These are phyloP conservation scores for Zaprionus ghesquierei DNA, from an alignment of 1,140 invertebrate genomes.

Conservation along the genomic window DNA sequence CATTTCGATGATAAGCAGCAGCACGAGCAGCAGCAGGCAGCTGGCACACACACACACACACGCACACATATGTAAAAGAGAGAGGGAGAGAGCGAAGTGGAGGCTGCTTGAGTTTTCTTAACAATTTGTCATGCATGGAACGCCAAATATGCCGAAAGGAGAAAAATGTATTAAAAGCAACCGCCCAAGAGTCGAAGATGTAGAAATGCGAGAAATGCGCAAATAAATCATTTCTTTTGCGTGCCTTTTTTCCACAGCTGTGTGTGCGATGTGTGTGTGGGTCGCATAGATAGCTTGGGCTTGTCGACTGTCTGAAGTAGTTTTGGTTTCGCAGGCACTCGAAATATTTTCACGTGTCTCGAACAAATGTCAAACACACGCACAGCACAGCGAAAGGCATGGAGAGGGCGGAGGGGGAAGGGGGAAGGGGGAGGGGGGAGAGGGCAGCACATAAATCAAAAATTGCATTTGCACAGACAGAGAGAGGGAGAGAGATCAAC, in stretches of 20 bases:
- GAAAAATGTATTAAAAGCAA: conserved; percentile 79
- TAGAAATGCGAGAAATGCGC: conserved; percentile 70
- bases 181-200: conserved; percentile 59
- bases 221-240: conserved; percentile 79
- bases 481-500: background rate
- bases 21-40: no score
- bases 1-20: conserved; percentile 75
- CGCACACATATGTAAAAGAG: background rate
- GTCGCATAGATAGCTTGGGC: conserved; percentile 28
- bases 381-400: background rate
- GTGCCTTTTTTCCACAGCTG: conserved; percentile 45
- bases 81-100: background rate
- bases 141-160: conserved; percentile 77
- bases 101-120: conserved; percentile 67
- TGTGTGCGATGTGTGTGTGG: conserved; percentile 5
- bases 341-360: conserved; percentile 77
- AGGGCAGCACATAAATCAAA: conserved; percentile 70
- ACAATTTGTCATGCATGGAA: conserved; percentile 80
- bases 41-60: conserved; percentile 6
- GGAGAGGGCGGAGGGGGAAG: background rate
- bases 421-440: background rate
- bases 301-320: conserved; percentile 59
- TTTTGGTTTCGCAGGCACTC: conserved; percentile 51
- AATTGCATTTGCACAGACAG: conserved; percentile 38
- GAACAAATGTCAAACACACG: conserved; percentile 72